Evolutionary conservation across 2,113 vertebrate genomes (phyloP).

Genomic region (Psittacula cyanocephala): DNA sequence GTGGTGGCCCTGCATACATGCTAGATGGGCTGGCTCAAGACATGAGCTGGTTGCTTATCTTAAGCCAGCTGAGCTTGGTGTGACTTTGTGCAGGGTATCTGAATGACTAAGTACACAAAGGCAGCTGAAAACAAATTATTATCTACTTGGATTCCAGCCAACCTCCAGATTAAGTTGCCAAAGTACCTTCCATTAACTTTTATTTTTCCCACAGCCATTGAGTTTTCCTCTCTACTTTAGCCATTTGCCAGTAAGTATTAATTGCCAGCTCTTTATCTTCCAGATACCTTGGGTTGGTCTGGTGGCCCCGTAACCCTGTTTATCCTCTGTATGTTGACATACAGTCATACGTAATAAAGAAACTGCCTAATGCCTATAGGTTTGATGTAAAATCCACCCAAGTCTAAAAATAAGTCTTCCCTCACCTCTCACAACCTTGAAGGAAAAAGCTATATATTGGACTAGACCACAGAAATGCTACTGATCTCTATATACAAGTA

Average conservation of each 20-base stretch:
- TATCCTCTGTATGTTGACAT: background rate
- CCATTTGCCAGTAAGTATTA: background rate
- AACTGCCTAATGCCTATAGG: background rate
- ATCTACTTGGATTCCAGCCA: conserved; percentile 36
- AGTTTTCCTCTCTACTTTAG: background rate
- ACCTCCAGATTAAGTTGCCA: conserved; percentile 31
- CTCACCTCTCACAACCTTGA: background rate
- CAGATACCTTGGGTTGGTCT: background rate
- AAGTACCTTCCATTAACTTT: conserved; percentile 60
- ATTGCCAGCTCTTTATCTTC: background rate
- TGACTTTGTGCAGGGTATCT: conserved; percentile 24
- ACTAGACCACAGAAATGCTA: rapidly evolving
- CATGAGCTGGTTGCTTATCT: rapidly evolving
- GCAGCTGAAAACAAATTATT: conserved; percentile 50
- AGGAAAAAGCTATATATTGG: background rate
- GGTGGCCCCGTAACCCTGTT: background rate
- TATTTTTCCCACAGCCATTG: conserved; percentile 31
- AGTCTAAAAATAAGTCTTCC: background rate
- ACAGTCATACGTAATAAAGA: background rate
- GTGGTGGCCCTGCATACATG: rapidly evolving
- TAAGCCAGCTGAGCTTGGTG: background rate
- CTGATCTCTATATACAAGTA: rapidly evolving
- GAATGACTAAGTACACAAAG: conserved; percentile 40
- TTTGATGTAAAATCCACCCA: background rate
- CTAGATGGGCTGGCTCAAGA: rapidly evolving